A percentile compares a stretch with the other conserved stretches of the same genome.
Conservation (phyloP, 2,113 vertebrate species). For the Chiloscyllium plagiosum region DNA sequence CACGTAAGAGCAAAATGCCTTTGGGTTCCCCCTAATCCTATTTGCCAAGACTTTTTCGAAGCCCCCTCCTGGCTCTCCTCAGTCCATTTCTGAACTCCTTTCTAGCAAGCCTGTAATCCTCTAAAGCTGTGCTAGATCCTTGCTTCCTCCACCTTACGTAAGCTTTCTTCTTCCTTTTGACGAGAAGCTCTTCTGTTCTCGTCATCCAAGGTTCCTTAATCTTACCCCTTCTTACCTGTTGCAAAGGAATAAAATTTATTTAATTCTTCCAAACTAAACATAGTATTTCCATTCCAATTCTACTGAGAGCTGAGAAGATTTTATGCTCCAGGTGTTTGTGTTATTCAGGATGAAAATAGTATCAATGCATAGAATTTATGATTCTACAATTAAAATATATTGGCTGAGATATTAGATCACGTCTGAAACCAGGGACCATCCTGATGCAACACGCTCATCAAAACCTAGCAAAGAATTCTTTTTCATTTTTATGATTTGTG, state of each 20-base stretch:
- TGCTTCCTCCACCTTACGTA: too few relatives aligned
- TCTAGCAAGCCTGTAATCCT: too few relatives aligned
- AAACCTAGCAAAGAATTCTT: background rate
- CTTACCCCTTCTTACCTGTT: too few relatives aligned
- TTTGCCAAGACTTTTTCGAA: too few relatives aligned
- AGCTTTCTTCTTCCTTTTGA: too few relatives aligned
- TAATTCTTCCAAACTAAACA: background rate
- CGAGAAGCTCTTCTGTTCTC: too few relatives aligned
- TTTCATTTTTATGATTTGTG: background rate
- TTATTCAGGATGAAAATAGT: background rate
- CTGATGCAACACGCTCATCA: background rate
- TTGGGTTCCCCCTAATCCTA: too few relatives aligned
- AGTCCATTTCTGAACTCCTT: too few relatives aligned
- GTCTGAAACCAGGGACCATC: background rate
- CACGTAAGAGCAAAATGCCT: too few relatives aligned
- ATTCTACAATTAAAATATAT: background rate
- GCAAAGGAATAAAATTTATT: background rate
- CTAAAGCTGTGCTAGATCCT: too few relatives aligned
- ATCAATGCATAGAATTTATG: background rate
- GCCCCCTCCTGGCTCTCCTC: too few relatives aligned
- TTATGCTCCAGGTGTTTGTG: background rate
- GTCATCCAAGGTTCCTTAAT: too few relatives aligned
- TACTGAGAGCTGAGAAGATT: background rate
- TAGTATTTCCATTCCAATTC: background rate
- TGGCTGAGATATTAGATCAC: background rate